phyloP scores from a whole-genome alignment of 2,113 vertebrate species.

The Lota lota region DNA sequence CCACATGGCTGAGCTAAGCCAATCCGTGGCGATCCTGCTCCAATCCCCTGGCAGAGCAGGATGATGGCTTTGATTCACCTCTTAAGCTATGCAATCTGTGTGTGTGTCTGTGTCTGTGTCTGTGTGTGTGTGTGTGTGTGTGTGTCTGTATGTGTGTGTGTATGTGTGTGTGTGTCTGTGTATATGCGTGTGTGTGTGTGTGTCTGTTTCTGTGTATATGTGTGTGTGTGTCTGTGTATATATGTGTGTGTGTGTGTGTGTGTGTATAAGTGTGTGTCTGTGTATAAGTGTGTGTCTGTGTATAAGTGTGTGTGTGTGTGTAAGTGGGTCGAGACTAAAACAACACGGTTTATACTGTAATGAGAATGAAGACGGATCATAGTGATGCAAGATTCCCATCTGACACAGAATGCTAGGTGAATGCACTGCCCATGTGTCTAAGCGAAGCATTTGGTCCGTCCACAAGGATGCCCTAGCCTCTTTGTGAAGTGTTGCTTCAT shows the following conservation, averaged over 20 bases:
- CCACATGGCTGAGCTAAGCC: slow-evolving; percentile 36
- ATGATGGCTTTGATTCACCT: slow-evolving; percentile 39
- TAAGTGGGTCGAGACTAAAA: no score
- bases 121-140: not conserved
- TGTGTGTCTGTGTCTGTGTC: not conserved
- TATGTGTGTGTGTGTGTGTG: not conserved
- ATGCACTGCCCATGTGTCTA: no score
- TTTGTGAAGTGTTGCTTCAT: no score
- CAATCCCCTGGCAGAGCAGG: slow-evolving; percentile 49
- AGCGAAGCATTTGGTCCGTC: no score
- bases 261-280: not conserved
- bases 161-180: not conserved
- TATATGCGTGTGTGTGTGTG: not conserved
- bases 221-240: not conserved
- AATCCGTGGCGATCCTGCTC: slow-evolving; percentile 42
- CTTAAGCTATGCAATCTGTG: not conserved
- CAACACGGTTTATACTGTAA: no score
- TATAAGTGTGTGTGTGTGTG: no score
- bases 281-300: not conserved
- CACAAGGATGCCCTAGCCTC: no score
- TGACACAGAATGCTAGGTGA: no score
- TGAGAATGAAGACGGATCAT: no score
- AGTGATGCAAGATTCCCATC: no score
- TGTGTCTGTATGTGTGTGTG: not conserved
- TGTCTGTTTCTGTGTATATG: not conserved